Conservation (phyloP, 2,113 vertebrate species). For the Spea multiplicata region DNA sequence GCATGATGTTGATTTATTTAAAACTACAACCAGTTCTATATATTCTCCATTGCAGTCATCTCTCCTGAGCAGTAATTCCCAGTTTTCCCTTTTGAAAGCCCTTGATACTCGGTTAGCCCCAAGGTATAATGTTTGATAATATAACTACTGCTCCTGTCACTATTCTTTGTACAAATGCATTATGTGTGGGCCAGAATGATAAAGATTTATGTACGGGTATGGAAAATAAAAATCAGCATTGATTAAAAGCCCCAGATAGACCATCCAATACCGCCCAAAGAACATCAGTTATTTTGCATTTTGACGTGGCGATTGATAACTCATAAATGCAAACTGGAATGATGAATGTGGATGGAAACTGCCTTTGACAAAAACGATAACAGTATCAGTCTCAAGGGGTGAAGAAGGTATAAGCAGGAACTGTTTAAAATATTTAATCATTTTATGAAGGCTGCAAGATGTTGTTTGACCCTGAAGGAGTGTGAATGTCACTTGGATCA, state of each 20-base stretch:
- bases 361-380: slow-evolving; percentile 99
- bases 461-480: slow-evolving; percentile 99
- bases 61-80: slow-evolving; percentile 76
- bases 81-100: slow-evolving; percentile 82
- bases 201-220: slow-evolving; percentile 87
- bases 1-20: slow-evolving; percentile 87
- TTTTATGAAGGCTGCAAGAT: slow-evolving; percentile 97
- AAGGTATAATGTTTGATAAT: slow-evolving; percentile 96
- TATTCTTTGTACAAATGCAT: slow-evolving; percentile 86
- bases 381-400: slow-evolving; percentile 94
- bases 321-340: slow-evolving; percentile 94
- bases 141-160: slow-evolving; percentile 94
- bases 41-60: slow-evolving; percentile 70
- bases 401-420: slow-evolving; percentile 88
- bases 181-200: slow-evolving; percentile 84
- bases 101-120: slow-evolving; percentile 86
- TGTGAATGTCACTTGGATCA: slow-evolving; percentile 97
- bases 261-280: slow-evolving; percentile 95
- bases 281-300: slow-evolving; percentile 99
- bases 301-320: slow-evolving; percentile 99
- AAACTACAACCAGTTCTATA: slow-evolving; percentile 84
- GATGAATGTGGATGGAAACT: slow-evolving; percentile 98
- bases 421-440: slow-evolving; percentile 99
- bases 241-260: slow-evolving; percentile 98
- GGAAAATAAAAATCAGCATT: slow-evolving; percentile 93